These are phyloP conservation scores for Perca fluviatilis DNA, from an alignment of 2,113 vertebrate genomes.

Conservation along the genomic window DNA sequence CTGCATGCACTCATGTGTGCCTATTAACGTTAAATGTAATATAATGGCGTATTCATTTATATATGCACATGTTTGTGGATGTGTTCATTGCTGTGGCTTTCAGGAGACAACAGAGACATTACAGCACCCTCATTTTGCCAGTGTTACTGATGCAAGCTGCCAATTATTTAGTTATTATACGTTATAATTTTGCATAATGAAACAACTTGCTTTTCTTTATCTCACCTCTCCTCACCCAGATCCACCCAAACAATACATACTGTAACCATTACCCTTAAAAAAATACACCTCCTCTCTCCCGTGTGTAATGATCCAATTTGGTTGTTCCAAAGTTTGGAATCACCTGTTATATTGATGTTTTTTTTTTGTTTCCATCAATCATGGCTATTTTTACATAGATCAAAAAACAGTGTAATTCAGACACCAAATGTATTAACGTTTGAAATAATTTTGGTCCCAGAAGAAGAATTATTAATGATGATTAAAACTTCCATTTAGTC, in stretches of 20 bases:
- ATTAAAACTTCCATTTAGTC: no score
- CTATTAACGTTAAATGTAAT: neutral
- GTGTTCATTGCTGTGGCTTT: slow-evolving; percentile 6
- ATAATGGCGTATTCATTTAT: neutral
- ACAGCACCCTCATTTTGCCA: neutral
- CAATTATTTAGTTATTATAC: neutral
- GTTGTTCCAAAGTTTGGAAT: no score
- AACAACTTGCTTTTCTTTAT: neutral
- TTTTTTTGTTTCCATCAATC: neutral
- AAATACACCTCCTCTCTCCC: neutral
- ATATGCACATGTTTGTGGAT: slow-evolving; percentile 3
- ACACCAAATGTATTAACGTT: neutral
- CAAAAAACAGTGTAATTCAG: no score
- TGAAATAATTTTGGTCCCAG: neutral
- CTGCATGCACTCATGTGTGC: neutral
- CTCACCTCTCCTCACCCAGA: neutral
- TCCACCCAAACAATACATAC: neutral
- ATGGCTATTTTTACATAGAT: no score
- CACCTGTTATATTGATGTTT: no score
- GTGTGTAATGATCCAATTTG: neutral
- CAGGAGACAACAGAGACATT: neutral
- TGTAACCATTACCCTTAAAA: neutral
- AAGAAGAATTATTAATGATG: neutral
- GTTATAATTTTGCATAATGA: neutral
- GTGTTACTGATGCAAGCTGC: neutral